phyloP scores from a whole-genome alignment of 2,797 vertebrate species.

The Pseudomugil gertrudae region DNA sequence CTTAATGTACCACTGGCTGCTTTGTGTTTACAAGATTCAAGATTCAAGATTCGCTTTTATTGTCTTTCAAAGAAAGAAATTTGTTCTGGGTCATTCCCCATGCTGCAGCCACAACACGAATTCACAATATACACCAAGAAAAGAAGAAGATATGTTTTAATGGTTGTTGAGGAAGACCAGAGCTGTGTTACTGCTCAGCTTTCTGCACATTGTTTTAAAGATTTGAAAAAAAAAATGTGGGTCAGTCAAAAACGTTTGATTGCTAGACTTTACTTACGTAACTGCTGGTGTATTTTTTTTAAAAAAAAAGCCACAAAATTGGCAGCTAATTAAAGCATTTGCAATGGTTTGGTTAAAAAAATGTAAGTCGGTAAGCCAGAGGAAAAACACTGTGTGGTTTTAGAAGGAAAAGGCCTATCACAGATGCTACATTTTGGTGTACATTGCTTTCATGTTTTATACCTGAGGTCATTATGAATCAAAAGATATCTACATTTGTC shows the following conservation, averaged over 20 bases:
- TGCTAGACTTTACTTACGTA: conserved; percentile 32
- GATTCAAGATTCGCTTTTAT: too few relatives aligned
- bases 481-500: too few relatives aligned
- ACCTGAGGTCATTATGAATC: too few relatives aligned
- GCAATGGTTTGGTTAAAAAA: conserved; percentile 22
- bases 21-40: conserved; percentile 65
- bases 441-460: too few relatives aligned
- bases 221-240: conserved; percentile 28
- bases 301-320: too few relatives aligned
- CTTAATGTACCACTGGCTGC: conserved; percentile 55
- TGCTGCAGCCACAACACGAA: too few relatives aligned
- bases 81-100: too few relatives aligned
- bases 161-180: conserved; percentile 56
- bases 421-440: too few relatives aligned
- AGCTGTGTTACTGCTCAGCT: conserved; percentile 13
- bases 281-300: conserved; percentile 33
- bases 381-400: conserved; percentile 20
- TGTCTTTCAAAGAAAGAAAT: too few relatives aligned
- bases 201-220: conserved; percentile 26
- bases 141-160: too few relatives aligned
- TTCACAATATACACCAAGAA: too few relatives aligned
- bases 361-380: conserved; percentile 26
- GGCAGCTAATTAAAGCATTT: conserved; percentile 30
- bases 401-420: not conserved
- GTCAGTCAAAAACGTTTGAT: conserved; percentile 20